Evolutionary conservation across 2,797 vertebrate species (phyloP).

Genomic region (Myotis vivesi): DNA sequence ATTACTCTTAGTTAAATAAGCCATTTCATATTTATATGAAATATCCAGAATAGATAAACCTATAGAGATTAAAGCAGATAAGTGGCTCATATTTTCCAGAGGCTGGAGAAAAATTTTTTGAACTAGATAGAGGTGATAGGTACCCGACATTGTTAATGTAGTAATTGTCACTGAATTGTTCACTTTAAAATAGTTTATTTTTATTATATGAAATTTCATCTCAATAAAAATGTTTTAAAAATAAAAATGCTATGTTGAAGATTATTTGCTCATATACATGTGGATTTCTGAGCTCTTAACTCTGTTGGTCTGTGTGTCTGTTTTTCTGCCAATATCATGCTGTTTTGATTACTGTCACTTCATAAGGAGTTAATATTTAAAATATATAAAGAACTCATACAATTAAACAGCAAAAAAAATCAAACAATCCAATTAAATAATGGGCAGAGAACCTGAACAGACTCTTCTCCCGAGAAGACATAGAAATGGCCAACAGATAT

Average conservation of each 20-base stretch:
- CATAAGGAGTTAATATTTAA: not conserved
- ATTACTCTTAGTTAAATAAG: not conserved
- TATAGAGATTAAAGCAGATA: not conserved
- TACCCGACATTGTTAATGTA: not conserved
- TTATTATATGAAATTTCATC: not conserved
- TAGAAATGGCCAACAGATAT: not conserved
- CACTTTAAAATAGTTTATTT: not conserved
- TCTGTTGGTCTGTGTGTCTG: not conserved
- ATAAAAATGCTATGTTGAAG: conserved; percentile 34
- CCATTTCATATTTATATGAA: not conserved
- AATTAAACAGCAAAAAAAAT: not conserved
- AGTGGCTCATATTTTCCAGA: not conserved
- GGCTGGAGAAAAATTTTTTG: not conserved
- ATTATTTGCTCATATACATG: not conserved
- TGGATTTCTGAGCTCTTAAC: not conserved
- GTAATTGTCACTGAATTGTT: not conserved
- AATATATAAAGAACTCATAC: not conserved
- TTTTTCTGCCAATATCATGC: not conserved
- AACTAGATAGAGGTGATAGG: not conserved
- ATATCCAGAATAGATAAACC: not conserved
- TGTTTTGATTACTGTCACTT: not conserved
- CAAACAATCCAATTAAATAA: not conserved
- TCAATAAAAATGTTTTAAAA: not conserved
- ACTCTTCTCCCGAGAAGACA: not conserved
- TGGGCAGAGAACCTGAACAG: not conserved